Base-by-base conservation (phyloP, 2,888 invertebrate genomes). In the Drosophila quinaria region DNA sequence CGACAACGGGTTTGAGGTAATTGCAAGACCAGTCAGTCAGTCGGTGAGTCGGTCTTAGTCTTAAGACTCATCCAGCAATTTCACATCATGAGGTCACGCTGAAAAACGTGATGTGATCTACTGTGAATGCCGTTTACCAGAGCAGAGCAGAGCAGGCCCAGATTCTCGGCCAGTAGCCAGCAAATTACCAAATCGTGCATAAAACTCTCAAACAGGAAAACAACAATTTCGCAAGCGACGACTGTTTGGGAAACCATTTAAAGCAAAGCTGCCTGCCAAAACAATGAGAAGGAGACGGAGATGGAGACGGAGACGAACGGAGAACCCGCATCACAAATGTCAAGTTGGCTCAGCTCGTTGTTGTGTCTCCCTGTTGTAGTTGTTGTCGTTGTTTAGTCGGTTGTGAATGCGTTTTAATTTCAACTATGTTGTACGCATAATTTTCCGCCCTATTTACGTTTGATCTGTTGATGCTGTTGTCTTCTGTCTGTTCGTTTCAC, bases 391-490 rank as follows among this genome's bases (percentile, higher is more conserved):
- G 8, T 37, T 37, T n/a, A n/a, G 42, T 50, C n/a, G 64, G 64
- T 33, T 65, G 46, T 60, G 59, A 51, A 52, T 70, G 61, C 49
- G 55, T 70, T 78, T 82, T 58, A 47, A 70, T 70, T 70, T 60
- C 52, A 75, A 75, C 66, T 56, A 56, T 54, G 51, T 39, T 60
- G 61, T 46, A 62, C 89, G 87, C 87, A 84, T 84, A 73, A 87
- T 87, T 87, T 90, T 89, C 72, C 85, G 88, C 85, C 80, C 89
- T 79, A 87, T 90, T 87, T 87, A 70, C 64, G 70, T 33, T 52
- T 67, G 66, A 69, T 73, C 63, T 80, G 68, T 42, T 19, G 29
- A 46, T 62, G 51, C 31, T 51, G n/a, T 46, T 46, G 39, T 41
- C 37, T 44, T 59, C 41, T 50, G 10, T 39, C 50, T 50, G 33